phyloP scores from a whole-genome alignment of 2,888 invertebrate genomes.

The Cheiracanthium punctorium region DNA sequence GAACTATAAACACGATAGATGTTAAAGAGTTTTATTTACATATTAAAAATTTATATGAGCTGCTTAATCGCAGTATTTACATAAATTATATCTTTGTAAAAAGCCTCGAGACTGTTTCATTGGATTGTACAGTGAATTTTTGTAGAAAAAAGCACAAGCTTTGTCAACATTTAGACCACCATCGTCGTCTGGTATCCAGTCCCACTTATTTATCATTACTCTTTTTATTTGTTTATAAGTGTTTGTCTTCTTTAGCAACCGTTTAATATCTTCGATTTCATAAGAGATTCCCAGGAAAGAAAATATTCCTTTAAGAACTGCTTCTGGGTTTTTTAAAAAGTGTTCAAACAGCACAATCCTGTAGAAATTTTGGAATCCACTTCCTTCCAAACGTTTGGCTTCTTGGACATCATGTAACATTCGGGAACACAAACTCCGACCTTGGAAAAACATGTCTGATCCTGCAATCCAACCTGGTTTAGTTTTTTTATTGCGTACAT shows the following conservation, averaged over 20 bases:
- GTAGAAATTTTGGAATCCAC: conserved; percentile 40
- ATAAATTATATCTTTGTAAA: conserved; percentile 53
- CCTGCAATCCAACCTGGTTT: conserved; percentile 37
- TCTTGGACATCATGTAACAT: conserved; percentile 57
- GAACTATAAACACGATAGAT: too few relatives aligned
- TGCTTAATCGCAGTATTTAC: conserved; percentile 58
- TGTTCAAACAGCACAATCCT: conserved; percentile 56
- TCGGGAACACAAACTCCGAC: conserved; percentile 52
- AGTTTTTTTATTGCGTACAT: conserved; percentile 26
- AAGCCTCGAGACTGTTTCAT: conserved; percentile 27
- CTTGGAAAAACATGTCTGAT: conserved; percentile 60
- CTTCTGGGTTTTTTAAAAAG: conserved; percentile 54
- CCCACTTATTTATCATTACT: conserved; percentile 39
- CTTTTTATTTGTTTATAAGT: conserved; percentile 30
- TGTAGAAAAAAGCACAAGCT: conserved; percentile 52
- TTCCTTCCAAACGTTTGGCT: conserved; percentile 43
- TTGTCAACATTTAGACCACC: conserved; percentile 42
- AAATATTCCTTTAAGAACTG: conserved; percentile 37
- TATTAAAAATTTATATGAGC: too few relatives aligned
- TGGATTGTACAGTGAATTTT: conserved; percentile 59
- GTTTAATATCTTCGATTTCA: conserved; percentile 12
- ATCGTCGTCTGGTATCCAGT: conserved; percentile 48
- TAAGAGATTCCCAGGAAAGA: conserved; percentile 38
- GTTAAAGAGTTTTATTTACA: too few relatives aligned
- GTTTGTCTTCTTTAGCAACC: conserved; percentile 30